Evolutionary conservation across 2,113 vertebrate species (phyloP), one percentile per base, ranked within the genome.

Genomic region (Echinops telfairi): DNA sequence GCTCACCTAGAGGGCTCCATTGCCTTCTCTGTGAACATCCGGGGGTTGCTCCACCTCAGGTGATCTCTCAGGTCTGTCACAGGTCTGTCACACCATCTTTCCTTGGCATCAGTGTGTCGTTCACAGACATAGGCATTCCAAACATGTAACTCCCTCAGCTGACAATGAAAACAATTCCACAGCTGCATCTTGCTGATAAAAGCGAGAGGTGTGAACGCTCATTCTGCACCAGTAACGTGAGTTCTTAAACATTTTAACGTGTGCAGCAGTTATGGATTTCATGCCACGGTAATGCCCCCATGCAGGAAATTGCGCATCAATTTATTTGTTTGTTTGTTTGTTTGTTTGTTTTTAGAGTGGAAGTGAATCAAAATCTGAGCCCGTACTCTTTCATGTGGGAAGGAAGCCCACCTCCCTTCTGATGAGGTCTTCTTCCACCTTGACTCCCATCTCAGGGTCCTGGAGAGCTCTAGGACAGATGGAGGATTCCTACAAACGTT

Each of bases 221-320:
- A 91, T 82, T 86, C 87, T 90, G 33, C 64, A 23, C 78, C 68
- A 91, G 33, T 47, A 83, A 71, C 64, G 91, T 70, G 76, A 83
- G 70, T 85, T 90, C 94, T 94, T 87, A 88, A 91, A 82, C 78
- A 71, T 89, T 86, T 68, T 84, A 94, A 91, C 84, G 53, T 75
- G 78, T 86, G 64, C 38, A 53, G 75, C 92, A 95, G 94, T 94
- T 95, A 88, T 79, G 58, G 92, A 27, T 78, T 25, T 93, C 82
- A 81, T 5, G 77, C 62, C 33, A 62, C 31, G 58, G 3, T 33
- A 57, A 60, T 57, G 17, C 1, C 5, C 93, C 94, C 84, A 88
- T 85, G 84, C 85, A 58, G 82, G 66, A 76, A 14, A 79, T 89
- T 76, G 66, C 58, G 60, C 85, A 38, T 92, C 58, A 5, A 2